phyloP scores from a whole-genome alignment of 2,113 vertebrate genomes.

The Coryphaenoides rupestris region DNA sequence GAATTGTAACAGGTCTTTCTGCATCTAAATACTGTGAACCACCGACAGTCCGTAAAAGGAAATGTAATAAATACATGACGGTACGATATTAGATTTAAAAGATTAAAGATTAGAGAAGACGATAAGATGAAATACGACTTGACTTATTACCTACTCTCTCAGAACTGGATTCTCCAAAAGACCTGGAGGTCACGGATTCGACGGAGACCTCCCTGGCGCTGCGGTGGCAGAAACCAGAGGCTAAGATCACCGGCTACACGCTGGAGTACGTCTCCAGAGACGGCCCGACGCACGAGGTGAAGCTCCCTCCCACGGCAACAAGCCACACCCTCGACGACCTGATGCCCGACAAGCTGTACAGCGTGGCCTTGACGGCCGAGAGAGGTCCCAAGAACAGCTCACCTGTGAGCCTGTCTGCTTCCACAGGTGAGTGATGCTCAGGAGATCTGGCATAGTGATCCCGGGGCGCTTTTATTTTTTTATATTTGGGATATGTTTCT shows the following conservation, averaged over 20 bases:
- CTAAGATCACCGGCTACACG: conserved; percentile 84
- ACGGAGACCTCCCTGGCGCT: conserved; percentile 79
- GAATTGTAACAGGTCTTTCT: too few relatives aligned
- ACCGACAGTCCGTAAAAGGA: too few relatives aligned
- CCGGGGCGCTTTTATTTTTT: too few relatives aligned
- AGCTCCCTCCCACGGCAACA: conserved; percentile 71
- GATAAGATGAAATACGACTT: neutral
- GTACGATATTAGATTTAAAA: too few relatives aligned
- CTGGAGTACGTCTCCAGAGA: conserved; percentile 64
- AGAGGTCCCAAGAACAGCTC: conserved; percentile 83
- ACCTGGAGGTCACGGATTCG: conserved; percentile 68
- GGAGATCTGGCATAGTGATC: neutral
- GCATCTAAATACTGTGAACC: too few relatives aligned
- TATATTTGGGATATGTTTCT: too few relatives aligned
- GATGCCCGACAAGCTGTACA: conserved; percentile 78
- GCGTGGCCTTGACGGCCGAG: conserved; percentile 75
- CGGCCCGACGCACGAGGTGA: conserved; percentile 62
- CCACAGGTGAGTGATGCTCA: conserved; percentile 78
- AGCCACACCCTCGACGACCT: conserved; percentile 71
- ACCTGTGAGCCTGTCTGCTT: conserved; percentile 63
- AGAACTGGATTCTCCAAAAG: conserved; percentile 90
- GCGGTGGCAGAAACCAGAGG: conserved; percentile 79
- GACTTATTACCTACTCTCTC: neutral
- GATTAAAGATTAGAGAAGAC: neutral
- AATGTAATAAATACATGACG: neutral